A percentile compares a stretch with the other conserved stretches of the same genome.
These are phyloP conservation scores for Drosophila cardini DNA, from an alignment of 1,140 invertebrate species.

Conservation along the genomic window DNA sequence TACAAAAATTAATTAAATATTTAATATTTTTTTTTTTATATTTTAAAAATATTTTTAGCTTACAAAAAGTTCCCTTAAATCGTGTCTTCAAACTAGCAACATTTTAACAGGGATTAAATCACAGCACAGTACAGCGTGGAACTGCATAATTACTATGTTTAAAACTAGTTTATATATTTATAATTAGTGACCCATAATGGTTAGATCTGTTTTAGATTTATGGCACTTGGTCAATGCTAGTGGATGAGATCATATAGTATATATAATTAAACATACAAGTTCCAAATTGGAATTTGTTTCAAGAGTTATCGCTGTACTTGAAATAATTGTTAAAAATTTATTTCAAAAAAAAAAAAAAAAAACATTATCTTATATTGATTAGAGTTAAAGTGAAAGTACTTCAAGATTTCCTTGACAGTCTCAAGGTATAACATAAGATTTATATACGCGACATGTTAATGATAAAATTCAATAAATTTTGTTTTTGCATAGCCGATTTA, in stretches of 20 bases:
- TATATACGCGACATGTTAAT: neutral
- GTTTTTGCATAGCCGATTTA: neutral
- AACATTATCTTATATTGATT: slow-evolving; percentile 13
- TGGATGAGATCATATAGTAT: slow-evolving; percentile 27
- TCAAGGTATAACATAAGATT: slow-evolving; percentile 11
- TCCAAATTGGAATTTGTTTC: neutral
- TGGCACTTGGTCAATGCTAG: neutral
- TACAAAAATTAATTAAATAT: no score
- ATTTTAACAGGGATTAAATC: no score
- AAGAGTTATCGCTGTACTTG: slow-evolving; percentile 21
- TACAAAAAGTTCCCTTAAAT: no score
- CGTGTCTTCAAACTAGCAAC: no score
- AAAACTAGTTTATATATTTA: slow-evolving; percentile 25
- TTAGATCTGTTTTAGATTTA: slow-evolving; percentile 11
- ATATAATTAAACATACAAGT: slow-evolving; percentile 1
- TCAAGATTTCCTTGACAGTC: slow-evolving; percentile 12
- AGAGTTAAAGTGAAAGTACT: slow-evolving; percentile 18
- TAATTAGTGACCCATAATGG: slow-evolving; percentile 2
- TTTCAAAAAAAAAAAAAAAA: no score
- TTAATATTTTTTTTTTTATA: no score
- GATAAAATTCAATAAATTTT: neutral
- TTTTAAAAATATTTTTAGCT: no score
- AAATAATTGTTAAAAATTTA: slow-evolving; percentile 5
- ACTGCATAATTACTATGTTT: neutral
- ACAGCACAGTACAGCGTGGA: neutral